These are phyloP conservation scores for Charaxes varanes DNA, from an alignment of 1,140 invertebrate genomes.

Conservation along the genomic window DNA sequence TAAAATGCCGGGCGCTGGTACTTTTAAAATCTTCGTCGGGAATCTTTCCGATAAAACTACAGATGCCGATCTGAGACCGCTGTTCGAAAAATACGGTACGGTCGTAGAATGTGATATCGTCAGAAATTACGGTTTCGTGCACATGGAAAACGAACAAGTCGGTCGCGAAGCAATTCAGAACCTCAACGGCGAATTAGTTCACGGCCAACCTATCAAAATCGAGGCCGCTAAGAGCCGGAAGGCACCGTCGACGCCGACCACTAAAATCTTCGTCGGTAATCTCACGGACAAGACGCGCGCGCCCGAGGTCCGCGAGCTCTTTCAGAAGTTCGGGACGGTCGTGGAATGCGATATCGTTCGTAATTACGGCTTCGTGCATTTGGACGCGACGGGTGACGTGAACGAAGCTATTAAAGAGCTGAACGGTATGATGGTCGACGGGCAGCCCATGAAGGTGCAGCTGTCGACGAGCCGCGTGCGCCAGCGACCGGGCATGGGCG, in stretches of 20 bases:
- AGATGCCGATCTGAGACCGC: conserved; percentile 87
- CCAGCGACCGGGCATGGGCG: conserved; percentile 95
- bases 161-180: conserved; percentile 94
- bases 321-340: conserved; percentile 91
- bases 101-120: conserved; percentile 97
- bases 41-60: conserved; percentile 93
- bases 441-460: conserved; percentile 92
- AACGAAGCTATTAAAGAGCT: conserved; percentile 91
- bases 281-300: conserved; percentile 91
- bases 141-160: conserved; percentile 94
- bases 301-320: conserved; percentile 88
- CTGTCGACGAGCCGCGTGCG: conserved; percentile 92
- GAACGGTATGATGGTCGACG: conserved; percentile 88
- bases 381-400: conserved; percentile 87
- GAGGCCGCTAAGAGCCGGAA: conserved; percentile 91
- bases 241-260: conserved; percentile 88
- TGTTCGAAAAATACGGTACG: conserved; percentile 96
- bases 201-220: conserved; percentile 92
- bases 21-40: conserved; percentile 96
- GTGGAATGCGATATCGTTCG: conserved; percentile 93
- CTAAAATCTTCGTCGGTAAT: conserved; percentile 93
- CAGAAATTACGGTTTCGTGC: conserved; percentile 98
- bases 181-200: conserved; percentile 90
- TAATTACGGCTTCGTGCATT: conserved; percentile 94
- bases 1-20: conserved; percentile 90